Evolutionary conservation across 1,140 invertebrate species (phyloP), one percentile per base, ranked within the genome.

Genomic region (Sogatella furcifera): DNA sequence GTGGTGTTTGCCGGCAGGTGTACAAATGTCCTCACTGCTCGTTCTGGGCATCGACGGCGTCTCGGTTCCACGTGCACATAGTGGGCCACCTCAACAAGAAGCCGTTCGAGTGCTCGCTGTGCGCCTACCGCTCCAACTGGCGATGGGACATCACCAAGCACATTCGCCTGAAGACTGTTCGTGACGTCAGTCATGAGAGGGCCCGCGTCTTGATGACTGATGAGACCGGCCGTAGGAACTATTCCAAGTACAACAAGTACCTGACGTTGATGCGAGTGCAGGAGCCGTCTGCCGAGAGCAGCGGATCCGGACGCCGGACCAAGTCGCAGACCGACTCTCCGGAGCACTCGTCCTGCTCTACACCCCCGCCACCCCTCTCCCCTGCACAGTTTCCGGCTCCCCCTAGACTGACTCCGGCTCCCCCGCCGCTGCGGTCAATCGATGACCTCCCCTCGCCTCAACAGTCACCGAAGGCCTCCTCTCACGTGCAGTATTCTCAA

Each of bases 101-200:
- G 71, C 93, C 93, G 5, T 97, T 95, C 71, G 90, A 94, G 75
- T 97, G 95, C 78, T 96, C 93, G 3, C 77, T 90, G 3, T 97
- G 95, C 76, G 84, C 88, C 21, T 93, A 95, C 70, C 84, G 91
- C 63, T 95, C 91, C 21, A 95, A 95, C 74, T 95, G 92, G 92
- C 81, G 90, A 63, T 95, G 92, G 92, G 92, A 95, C 75, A 93
- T 97, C 61, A 94, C 90, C 44, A 96, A 96, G 76, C 94, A 97
- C 72, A 95, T 96, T 59, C 86, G 90, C 70, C 76, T 94, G 66
- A 94, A 92, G 78, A 85, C 86, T 14, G 85, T 85, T 14, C 78
- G 88, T 59, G 92, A 95, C 77, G 80, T 82, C 57, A 82, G 83
- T 42, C 89, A 95, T 72, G 80, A 81, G 66, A 80, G 78, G 57